Base-by-base conservation (phyloP, 2,888 invertebrate species). In the Dromius quadrimaculatus region DNA sequence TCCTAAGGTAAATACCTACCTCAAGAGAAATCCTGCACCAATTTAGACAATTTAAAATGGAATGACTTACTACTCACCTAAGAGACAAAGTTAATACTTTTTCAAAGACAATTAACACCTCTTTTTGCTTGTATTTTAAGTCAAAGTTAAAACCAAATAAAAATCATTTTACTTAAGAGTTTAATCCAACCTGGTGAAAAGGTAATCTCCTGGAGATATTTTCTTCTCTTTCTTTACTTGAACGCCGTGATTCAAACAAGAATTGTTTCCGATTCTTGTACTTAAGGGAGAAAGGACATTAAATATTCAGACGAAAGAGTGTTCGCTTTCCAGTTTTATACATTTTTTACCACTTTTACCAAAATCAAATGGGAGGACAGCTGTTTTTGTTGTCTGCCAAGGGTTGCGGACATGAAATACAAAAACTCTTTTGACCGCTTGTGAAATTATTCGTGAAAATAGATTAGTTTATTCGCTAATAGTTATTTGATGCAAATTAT, bases 1-100 rank as follows among this genome's bases (percentile, higher is more conserved):
- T 85, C 97, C 97, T 59, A 98, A 98, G 92, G 97, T 97, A 85
- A 83, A 83, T 79, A 64, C 20, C n/a, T n/a, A n/a, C n/a, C n/a
- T n/a, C 2, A 41, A 2, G 11, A 36, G 36, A 36, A 36, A n/a
- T 17, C n/a, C n/a, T n/a, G n/a, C n/a, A n/a, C n/a, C n/a, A n/a
- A n/a, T n/a, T n/a, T n/a, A n/a, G n/a, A n/a, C n/a, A n/a, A n/a
- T n/a, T n/a, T n/a, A n/a, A n/a, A n/a, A n/a, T n/a, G n/a, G n/a
- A n/a, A n/a, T n/a, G n/a, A n/a, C n/a, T n/a, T n/a, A n/a, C n/a
- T n/a, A n/a, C n/a, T n/a, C n/a, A n/a, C n/a, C n/a, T n/a, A n/a
- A n/a, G n/a, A n/a, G n/a, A n/a, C n/a, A n/a, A n/a, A n/a, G n/a
- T n/a, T n/a, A n/a, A n/a, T n/a, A n/a, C n/a, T 36, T 8, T n/a